Conservation (phyloP, 2,888 invertebrate species). For the Polietes domitor region DNA sequence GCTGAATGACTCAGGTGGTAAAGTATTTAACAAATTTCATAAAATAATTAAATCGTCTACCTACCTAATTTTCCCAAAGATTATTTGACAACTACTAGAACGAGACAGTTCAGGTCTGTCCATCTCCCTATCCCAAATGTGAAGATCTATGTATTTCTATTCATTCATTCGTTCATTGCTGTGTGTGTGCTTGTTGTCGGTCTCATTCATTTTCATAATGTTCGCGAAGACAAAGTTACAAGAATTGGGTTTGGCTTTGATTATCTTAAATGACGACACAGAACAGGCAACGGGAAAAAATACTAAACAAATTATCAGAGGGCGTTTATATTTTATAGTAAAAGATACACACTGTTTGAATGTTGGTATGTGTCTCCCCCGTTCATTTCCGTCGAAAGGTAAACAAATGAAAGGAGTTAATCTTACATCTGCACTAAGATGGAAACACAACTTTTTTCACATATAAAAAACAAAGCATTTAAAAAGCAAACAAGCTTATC, state of each 20-base stretch:
- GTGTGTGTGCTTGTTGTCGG: background rate
- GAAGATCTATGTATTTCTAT: too few relatives aligned
- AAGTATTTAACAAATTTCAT: too few relatives aligned
- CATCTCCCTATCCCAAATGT: too few relatives aligned
- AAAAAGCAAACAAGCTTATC: background rate
- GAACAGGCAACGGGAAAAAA: background rate
- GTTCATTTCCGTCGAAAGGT: background rate
- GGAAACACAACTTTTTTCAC: constrained; percentile 17
- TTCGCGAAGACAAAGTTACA: constrained; percentile 39
- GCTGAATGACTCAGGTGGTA: too few relatives aligned
- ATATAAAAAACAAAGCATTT: constrained; percentile 16
- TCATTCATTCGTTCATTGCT: background rate
- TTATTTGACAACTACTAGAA: too few relatives aligned
- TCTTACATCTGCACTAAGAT: background rate
- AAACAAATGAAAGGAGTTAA: constrained; percentile 14
- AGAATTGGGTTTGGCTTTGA: constrained; percentile 56
- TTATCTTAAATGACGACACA: constrained; percentile 47
- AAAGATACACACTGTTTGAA: background rate
- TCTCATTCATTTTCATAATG: constrained; percentile 28
- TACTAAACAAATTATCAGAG: constrained; percentile 50
- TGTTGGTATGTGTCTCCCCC: background rate
- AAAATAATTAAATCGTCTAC: too few relatives aligned
- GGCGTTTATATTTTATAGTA: constrained; percentile 54
- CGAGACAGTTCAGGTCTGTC: too few relatives aligned
- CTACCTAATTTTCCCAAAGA: too few relatives aligned